Evolutionary conservation across 1,140 invertebrate genomes (phyloP).

Genomic region (Charaxes varanes): DNA sequence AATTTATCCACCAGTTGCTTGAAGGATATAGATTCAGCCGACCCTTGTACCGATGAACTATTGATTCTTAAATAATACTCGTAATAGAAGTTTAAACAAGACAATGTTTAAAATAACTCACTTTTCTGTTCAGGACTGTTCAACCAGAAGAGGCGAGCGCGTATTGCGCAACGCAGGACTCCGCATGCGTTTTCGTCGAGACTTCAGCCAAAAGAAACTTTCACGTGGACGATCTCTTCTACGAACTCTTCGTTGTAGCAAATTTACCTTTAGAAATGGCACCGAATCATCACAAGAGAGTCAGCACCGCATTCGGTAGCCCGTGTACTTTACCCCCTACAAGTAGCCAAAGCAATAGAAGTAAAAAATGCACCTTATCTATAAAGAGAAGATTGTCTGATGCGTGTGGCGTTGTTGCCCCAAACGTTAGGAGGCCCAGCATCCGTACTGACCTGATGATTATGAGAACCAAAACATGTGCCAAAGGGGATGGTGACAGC

Average conservation of each 20-base stretch:
- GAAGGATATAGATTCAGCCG: too few relatives aligned
- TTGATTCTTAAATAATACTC: too few relatives aligned
- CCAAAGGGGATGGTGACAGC: constrained; percentile 77
- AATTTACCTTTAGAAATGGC: constrained; percentile 90
- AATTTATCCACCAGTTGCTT: too few relatives aligned
- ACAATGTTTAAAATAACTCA: too few relatives aligned
- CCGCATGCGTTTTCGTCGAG: constrained; percentile 85
- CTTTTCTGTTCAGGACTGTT: constrained; percentile 76
- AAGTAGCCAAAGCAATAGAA: constrained; percentile 77
- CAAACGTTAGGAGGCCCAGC: constrained; percentile 87
- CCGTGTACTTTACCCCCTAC: constrained; percentile 80
- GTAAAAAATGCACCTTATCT: constrained; percentile 84
- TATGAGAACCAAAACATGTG: constrained; percentile 86
- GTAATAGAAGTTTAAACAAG: too few relatives aligned
- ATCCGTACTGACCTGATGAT: constrained; percentile 90
- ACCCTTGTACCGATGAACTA: too few relatives aligned
- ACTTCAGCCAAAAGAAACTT: constrained; percentile 87
- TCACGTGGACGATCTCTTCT: constrained; percentile 87
- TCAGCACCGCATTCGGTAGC: constrained; percentile 81
- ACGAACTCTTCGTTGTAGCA: constrained; percentile 85
- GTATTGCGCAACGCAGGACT: constrained; percentile 82
- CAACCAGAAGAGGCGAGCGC: constrained; percentile 81
- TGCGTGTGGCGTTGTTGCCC: constrained; percentile 88
- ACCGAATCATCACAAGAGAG: constrained; percentile 86
- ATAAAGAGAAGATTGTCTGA: constrained; percentile 87